These are phyloP conservation scores for Amphiduros pacificus DNA, from an alignment of 2,888 invertebrate genomes.

Conservation along the genomic window DNA sequence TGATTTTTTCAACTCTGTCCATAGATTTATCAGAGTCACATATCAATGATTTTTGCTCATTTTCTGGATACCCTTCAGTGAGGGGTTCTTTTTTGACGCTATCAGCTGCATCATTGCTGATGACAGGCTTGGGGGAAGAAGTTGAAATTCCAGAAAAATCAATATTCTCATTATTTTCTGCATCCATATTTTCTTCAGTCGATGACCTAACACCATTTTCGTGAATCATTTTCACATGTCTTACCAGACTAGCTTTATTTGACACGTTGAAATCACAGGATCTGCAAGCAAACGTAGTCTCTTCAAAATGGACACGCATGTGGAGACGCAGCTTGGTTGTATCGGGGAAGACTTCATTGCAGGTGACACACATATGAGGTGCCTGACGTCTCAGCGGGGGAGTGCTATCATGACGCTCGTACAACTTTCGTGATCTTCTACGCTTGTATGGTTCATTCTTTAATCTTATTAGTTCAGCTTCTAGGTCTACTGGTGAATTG, in stretches of 20 bases:
- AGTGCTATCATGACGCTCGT: conserved; percentile 26
- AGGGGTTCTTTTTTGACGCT: too few relatives aligned
- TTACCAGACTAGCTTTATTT: conserved; percentile 35
- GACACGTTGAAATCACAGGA: conserved; percentile 43
- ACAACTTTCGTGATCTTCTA: conserved; percentile 48
- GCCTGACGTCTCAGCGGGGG: conserved; percentile 20
- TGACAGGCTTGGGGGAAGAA: too few relatives aligned
- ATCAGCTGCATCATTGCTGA: too few relatives aligned
- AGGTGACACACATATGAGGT: conserved; percentile 43
- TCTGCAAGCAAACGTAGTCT: conserved; percentile 32
- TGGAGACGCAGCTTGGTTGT: conserved; percentile 26
- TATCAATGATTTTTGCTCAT: too few relatives aligned
- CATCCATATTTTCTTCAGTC: neutral
- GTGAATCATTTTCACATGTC: conserved; percentile 36
- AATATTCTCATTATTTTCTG: neutral
- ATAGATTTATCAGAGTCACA: too few relatives aligned
- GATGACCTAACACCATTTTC: conserved; percentile 3
- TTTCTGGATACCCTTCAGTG: too few relatives aligned
- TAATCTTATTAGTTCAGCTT: conserved; percentile 62
- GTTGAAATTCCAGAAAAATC: too few relatives aligned
- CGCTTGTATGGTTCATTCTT: conserved; percentile 59
- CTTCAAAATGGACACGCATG: conserved; percentile 28
- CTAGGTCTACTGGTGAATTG: conserved; percentile 34
- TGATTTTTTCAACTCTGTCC: too few relatives aligned
- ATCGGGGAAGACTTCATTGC: conserved; percentile 47